These are phyloP conservation scores for Apamea monoglypha DNA, from an alignment of 2,888 invertebrate species.

Conservation along the genomic window DNA sequence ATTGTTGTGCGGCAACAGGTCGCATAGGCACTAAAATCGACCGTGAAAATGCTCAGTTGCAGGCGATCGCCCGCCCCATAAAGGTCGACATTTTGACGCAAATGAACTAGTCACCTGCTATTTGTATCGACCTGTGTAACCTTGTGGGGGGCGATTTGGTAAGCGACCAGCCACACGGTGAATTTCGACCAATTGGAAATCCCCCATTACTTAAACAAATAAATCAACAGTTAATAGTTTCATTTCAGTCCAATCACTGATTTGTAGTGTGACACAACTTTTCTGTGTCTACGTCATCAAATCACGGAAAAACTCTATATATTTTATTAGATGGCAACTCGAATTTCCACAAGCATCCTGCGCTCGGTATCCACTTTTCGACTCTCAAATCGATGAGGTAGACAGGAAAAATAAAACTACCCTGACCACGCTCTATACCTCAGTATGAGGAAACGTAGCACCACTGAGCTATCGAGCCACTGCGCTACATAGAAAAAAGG, in stretches of 20 bases:
- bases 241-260: not conserved
- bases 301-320: not conserved
- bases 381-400: not conserved
- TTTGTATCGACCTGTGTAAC: no score
- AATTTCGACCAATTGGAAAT: not conserved
- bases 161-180: no score
- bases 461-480: not conserved
- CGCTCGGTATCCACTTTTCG: not conserved
- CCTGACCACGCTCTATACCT: not conserved
- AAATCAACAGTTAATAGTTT: not conserved
- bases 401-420: not conserved
- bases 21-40: no score
- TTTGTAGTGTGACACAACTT: not conserved
- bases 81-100: conserved; percentile 16
- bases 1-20: not conserved
- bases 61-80: conserved; percentile 38
- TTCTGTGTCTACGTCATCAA: not conserved
- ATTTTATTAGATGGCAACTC: no score
- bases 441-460: not conserved
- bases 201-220: not conserved
- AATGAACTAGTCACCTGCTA: no score
- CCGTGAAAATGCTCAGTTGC: conserved; percentile 42
- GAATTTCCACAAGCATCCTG: no score
- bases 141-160: no score
- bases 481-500: conserved; percentile 7